These are phyloP conservation scores for Meloidogyne floridensis DNA, from an alignment of 1,140 invertebrate genomes.

Conservation along the genomic window DNA sequence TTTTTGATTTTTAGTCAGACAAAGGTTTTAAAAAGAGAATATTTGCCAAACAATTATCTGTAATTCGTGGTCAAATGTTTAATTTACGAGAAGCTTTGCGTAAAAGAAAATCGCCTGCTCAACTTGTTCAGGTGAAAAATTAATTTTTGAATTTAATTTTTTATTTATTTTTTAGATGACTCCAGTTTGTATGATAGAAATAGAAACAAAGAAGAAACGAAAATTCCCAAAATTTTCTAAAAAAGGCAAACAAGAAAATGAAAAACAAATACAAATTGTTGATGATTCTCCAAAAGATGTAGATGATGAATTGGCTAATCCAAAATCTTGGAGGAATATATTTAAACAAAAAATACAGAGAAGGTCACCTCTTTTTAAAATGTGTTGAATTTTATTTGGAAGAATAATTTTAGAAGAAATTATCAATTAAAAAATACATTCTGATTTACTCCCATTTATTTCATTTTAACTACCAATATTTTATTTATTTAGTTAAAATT, in stretches of 20 bases:
- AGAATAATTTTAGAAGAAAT: too few species aligned
- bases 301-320: conserved; percentile 19
- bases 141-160: neutral
- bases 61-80: conserved; percentile 91
- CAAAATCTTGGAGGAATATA: conserved; percentile 51
- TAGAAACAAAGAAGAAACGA: conserved; percentile 56
- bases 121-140: conserved; percentile 48
- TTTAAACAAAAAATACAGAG: conserved; percentile 62
- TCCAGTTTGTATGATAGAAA: conserved; percentile 61
- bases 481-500: too few species aligned
- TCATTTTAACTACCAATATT: too few species aligned
- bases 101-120: conserved; percentile 53
- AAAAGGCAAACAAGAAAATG: neutral
- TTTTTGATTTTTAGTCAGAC: conserved; percentile 76
- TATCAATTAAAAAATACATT: too few species aligned
- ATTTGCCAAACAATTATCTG: conserved; percentile 97
- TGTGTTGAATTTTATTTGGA: conserved; percentile 32
- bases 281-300: neutral
- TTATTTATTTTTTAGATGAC: conserved; percentile 52
- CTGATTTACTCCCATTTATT: too few species aligned
- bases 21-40: conserved; percentile 92
- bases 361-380: conserved; percentile 50
- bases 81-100: conserved; percentile 90
- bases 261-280: too few species aligned
- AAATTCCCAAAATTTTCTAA: neutral